A percentile compares a stretch with the other conserved stretches of the same genome.
Evolutionary conservation across 2,888 invertebrate species (phyloP).

Genomic region (Pandemis corylana): DNA sequence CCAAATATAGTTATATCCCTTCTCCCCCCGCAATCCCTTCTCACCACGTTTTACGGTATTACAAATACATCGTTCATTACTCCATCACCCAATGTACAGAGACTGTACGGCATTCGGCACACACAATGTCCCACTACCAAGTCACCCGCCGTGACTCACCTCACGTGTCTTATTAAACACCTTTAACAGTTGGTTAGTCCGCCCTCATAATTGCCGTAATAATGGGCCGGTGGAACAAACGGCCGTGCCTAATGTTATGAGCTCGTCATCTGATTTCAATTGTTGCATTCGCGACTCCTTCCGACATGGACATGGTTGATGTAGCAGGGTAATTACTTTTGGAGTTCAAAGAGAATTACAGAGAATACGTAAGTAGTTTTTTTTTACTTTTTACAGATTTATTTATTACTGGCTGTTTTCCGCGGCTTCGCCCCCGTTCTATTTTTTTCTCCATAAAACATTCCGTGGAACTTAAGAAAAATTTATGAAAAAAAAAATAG

Average conservation of each 20-base stretch:
- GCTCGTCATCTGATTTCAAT: conserved; percentile 52
- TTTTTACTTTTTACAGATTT: neutral
- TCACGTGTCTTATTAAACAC: conserved; percentile 41
- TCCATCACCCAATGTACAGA: no score
- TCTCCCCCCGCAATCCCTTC: no score
- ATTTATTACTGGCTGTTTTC: no score
- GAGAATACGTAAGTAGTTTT: neutral
- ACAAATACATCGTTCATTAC: no score
- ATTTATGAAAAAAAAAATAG: no score
- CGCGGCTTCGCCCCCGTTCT: no score
- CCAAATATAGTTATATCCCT: no score
- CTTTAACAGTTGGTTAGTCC: conserved; percentile 47
- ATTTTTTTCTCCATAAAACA: no score
- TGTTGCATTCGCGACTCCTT: conserved; percentile 45
- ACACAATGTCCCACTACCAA: neutral
- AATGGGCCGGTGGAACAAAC: conserved; percentile 20
- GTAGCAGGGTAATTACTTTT: conserved; percentile 49
- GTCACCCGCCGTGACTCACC: conserved; percentile 15
- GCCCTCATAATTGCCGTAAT: conserved; percentile 10
- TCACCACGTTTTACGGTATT: no score
- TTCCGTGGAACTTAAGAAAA: no score
- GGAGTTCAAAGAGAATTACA: neutral
- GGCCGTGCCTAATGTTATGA: conserved; percentile 39
- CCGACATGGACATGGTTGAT: conserved; percentile 53
- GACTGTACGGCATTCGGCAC: no score